Evolutionary conservation across 2,888 invertebrate species (phyloP).

Genomic region (Parnassius orleans): DNA sequence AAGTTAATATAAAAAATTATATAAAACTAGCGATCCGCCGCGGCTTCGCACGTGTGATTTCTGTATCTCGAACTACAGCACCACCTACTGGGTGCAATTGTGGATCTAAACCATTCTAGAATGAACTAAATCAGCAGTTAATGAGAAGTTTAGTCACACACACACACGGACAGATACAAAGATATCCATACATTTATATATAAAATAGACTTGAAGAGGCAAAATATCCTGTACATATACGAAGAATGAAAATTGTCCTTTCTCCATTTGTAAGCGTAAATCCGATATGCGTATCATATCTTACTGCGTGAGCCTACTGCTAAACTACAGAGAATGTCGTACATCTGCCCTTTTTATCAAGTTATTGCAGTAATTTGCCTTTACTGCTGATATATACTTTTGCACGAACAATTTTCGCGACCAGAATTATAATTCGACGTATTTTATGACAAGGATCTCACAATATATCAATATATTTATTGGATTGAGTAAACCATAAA

Average conservation of each 20-base stretch:
- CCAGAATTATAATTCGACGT: slow-evolving; percentile 16
- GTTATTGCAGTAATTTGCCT: slow-evolving; percentile 13
- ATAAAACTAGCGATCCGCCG: no score
- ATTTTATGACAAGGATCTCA: slow-evolving; percentile 6
- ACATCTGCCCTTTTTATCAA: slow-evolving; percentile 12
- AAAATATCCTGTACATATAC: slow-evolving; percentile 2
- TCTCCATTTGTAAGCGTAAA: slow-evolving; percentile 14
- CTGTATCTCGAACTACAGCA: no score
- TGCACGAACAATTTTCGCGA: slow-evolving; percentile 2
- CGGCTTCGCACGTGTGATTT: no score
- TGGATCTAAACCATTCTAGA: no score
- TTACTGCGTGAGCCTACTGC: slow-evolving; percentile 14
- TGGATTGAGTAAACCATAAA: background rate
- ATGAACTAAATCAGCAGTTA: no score
- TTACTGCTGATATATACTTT: slow-evolving; percentile 15
- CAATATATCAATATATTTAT: slow-evolving; percentile 13
- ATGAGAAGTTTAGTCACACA: no score
- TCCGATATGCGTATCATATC: slow-evolving; percentile 9
- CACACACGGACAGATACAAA: no score
- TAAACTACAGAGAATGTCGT: slow-evolving; percentile 6
- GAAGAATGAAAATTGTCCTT: slow-evolving; percentile 3
- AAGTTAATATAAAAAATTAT: no score
- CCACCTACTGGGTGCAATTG: no score
- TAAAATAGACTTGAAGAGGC: no score
- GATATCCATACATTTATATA: no score